phyloP scores from a whole-genome alignment of 2,888 invertebrate species.

The Netelia fuscicornis region DNA sequence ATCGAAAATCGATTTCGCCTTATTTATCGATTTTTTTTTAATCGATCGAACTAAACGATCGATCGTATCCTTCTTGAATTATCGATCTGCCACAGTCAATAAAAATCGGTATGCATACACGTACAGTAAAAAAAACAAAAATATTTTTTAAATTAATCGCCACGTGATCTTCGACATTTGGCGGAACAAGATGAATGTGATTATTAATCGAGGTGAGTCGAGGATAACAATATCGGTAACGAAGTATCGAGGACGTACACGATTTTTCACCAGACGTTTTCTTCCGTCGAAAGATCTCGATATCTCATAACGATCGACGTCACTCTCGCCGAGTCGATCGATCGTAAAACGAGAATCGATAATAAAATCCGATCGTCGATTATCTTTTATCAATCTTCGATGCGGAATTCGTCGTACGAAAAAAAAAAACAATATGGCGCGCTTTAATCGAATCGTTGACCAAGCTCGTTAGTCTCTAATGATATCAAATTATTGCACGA shows the following conservation, averaged over 20 bases:
- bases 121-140: no score
- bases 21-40: no score
- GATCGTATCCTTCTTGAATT: no score
- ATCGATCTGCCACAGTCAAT: no score
- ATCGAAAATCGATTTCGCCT: no score
- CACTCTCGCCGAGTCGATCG: constrained; percentile 18
- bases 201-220: neutral
- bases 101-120: no score
- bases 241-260: constrained; percentile 32
- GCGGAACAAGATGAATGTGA: neutral
- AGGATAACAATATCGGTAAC: constrained; percentile 40
- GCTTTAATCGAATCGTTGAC: neutral
- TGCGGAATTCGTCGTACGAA: neutral
- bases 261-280: constrained; percentile 20
- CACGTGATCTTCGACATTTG: constrained; percentile 22
- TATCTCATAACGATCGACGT: constrained; percentile 10
- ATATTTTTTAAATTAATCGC: neutral
- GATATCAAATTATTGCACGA: neutral
- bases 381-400: constrained; percentile 4
- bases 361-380: constrained; percentile 11
- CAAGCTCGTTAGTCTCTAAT: neutral
- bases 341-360: constrained; percentile 22
- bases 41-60: no score
- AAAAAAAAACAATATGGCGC: neutral
- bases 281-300: constrained; percentile 16